Percentiles rank a stretch among this genome's conserved stretches.
phyloP scores from a whole-genome alignment of 2,888 invertebrate genomes.

The Alentia gelatinosa region DNA sequence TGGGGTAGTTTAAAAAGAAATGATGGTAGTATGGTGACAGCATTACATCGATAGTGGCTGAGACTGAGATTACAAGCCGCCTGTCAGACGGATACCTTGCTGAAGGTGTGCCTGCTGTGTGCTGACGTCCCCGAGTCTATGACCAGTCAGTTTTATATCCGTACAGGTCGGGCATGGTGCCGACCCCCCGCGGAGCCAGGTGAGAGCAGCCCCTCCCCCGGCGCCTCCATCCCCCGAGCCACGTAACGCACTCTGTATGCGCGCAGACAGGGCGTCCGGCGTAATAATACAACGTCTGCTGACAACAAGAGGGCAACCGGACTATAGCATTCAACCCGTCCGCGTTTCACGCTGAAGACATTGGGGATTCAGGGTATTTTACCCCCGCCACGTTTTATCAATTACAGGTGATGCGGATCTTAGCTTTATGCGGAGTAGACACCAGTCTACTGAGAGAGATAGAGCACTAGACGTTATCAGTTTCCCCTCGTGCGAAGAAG shows the following conservation, averaged over 20 bases:
- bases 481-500: background rate
- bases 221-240: background rate
- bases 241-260: background rate
- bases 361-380: no score
- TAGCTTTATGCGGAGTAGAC: no score
- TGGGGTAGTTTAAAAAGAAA: no score
- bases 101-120: background rate
- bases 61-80: background rate
- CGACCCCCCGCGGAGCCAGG: slow-evolving; percentile 23
- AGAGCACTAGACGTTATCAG: no score
- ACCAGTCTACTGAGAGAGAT: no score
- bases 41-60: background rate
- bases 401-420: no score
- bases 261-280: no score
- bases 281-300: no score
- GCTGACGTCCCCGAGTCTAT: background rate
- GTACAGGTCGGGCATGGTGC: background rate
- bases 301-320: no score
- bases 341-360: no score
- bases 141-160: background rate
- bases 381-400: no score
- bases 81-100: background rate
- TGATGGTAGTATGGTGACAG: background rate
- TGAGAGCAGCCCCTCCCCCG: slow-evolving; percentile 18
- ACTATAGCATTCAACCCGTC: no score